Percentiles rank a stretch among this genome's conserved stretches.
These are phyloP conservation scores for Drosophila orena DNA, from an alignment of 1,140 invertebrate genomes.

Conservation along the genomic window DNA sequence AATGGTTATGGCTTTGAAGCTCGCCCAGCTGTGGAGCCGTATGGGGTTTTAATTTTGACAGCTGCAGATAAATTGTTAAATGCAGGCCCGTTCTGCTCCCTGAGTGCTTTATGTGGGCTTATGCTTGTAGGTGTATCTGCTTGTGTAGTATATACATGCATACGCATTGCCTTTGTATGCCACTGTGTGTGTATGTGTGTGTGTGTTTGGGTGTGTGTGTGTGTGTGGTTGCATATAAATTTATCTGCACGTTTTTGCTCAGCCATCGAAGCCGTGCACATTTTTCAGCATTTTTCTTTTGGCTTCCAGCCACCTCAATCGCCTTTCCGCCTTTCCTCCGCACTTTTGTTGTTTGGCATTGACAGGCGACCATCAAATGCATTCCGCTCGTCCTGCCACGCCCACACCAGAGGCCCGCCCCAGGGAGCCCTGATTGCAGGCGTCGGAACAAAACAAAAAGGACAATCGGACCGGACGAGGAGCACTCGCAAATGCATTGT, in stretches of 20 bases:
- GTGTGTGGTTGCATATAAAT: constrained; percentile 73
- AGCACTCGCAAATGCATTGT: constrained; percentile 75
- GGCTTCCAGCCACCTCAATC: constrained; percentile 37
- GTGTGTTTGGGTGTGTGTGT: constrained; percentile 15
- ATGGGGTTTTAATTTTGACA: constrained; percentile 84
- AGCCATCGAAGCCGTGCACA: constrained; percentile 65
- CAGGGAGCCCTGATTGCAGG: constrained; percentile 48
- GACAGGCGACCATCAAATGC: constrained; percentile 77
- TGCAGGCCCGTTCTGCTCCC: constrained; percentile 77
- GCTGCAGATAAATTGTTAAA: constrained; percentile 84
- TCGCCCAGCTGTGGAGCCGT: constrained; percentile 60
- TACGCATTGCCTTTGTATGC: neutral
- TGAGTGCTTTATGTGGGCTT: constrained; percentile 81
- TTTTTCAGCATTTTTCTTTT: constrained; percentile 71
- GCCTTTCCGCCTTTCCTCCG: constrained; percentile 29
- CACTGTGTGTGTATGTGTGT: constrained; percentile 9
- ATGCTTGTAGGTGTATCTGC: constrained; percentile 62
- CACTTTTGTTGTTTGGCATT: constrained; percentile 76
- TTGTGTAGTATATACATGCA: neutral
- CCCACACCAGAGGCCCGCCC: neutral
- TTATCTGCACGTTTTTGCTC: constrained; percentile 67
- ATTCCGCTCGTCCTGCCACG: constrained; percentile 27
- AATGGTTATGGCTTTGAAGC: constrained; percentile 48
- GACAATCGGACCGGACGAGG: constrained; percentile 7
- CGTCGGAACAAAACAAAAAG: constrained; percentile 25